Percentiles rank a stretch among this genome's conserved stretches.
Conservation (phyloP, 2,888 invertebrate species). For the Cybosia mesomella region DNA sequence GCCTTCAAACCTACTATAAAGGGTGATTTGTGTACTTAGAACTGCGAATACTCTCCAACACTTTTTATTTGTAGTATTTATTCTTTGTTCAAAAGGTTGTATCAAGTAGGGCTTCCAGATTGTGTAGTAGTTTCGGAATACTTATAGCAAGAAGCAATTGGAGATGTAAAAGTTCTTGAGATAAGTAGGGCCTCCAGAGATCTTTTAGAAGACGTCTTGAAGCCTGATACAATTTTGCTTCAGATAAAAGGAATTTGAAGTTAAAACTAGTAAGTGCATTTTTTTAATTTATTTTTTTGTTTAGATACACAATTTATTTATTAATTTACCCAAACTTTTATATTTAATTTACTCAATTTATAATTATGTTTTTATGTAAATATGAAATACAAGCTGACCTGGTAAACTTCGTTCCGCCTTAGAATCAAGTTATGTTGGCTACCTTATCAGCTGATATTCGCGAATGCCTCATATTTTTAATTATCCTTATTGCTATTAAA, state of each 20-base stretch:
- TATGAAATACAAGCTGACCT: no score
- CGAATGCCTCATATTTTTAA: no score
- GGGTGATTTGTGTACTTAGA: constrained; percentile 51
- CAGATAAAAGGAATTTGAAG: neutral
- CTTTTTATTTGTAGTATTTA: constrained; percentile 17
- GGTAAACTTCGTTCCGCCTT: no score
- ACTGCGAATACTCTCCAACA: constrained; percentile 33
- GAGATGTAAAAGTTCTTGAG: neutral
- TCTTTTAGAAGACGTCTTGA: neutral
- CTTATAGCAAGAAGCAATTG: neutral
- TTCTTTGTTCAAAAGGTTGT: constrained; percentile 15
- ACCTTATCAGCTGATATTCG: no score
- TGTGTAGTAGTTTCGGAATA: neutral
- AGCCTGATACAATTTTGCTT: neutral
- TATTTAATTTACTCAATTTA: no score
- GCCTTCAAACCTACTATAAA: constrained; percentile 43
- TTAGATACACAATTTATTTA: no score
- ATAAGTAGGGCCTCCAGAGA: neutral
- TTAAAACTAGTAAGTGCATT: neutral
- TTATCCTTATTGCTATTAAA: no score
- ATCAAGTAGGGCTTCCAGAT: constrained; percentile 3
- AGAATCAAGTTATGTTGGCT: no score
- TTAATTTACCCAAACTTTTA: no score
- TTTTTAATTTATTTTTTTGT: no score
- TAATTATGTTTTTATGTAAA: no score